Conservation (phyloP, 2,797 vertebrate species). For the Calcarius lapponicus region DNA sequence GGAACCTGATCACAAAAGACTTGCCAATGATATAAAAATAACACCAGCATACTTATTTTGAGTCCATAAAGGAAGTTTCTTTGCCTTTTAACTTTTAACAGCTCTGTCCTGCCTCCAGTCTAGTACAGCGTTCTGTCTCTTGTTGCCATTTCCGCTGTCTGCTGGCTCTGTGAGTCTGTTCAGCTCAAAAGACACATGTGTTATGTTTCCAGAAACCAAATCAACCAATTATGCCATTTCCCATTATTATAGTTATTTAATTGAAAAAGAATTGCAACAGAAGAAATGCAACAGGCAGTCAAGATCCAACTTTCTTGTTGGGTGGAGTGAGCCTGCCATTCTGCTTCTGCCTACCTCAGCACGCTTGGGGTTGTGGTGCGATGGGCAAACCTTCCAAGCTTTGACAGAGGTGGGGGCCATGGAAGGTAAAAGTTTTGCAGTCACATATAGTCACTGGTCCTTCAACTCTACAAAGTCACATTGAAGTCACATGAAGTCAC, state of each 20-base stretch:
- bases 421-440: neutral
- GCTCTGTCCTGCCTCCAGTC: neutral
- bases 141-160: neutral
- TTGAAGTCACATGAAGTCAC: too few species aligned
- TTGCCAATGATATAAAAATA: neutral
- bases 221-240: slow-evolving; percentile 58
- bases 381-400: neutral
- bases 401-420: neutral
- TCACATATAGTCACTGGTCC: neutral
- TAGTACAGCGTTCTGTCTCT: neutral
- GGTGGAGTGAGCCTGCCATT: neutral
- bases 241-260: slow-evolving; percentile 38
- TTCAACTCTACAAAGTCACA: neutral
- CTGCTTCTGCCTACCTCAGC: neutral
- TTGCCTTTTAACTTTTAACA: neutral
- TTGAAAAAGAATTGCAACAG: neutral
- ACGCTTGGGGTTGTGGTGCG: neutral
- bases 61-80: neutral
- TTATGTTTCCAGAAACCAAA: slow-evolving; percentile 31
- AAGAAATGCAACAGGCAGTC: neutral
- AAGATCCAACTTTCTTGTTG: neutral
- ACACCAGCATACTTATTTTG: neutral
- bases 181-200: neutral
- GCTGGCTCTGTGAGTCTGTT: slow-evolving; percentile 1
- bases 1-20: neutral